phyloP scores from a whole-genome alignment of 1,140 invertebrate species.

The Pseudobourletiella spinata region DNA sequence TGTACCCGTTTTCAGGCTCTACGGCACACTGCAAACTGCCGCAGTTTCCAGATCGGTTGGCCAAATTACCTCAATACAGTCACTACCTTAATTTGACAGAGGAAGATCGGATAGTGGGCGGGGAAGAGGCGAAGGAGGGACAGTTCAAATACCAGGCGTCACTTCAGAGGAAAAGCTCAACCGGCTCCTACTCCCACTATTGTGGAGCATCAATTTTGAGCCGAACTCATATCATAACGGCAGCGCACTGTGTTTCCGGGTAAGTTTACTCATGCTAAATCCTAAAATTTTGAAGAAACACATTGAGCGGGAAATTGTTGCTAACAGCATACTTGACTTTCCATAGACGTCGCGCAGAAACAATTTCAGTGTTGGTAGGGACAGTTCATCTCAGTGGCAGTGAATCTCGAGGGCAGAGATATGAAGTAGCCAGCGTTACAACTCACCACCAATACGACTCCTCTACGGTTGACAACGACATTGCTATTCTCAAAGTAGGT shows the following conservation, averaged over 20 bases:
- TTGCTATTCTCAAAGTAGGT: conserved; percentile 9
- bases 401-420: background rate
- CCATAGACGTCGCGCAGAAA: background rate
- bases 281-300: background rate
- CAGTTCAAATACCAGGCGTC: conserved; percentile 20
- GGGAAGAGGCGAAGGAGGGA: background rate
- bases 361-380: background rate
- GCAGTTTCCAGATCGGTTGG: background rate
- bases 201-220: conserved; percentile 16
- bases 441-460: conserved; percentile 11
- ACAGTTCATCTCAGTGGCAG: background rate
- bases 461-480: conserved; percentile 13
- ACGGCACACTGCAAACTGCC: background rate
- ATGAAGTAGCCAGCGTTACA: background rate
- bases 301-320: background rate
- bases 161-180: conserved; percentile 5
- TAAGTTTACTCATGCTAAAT: too few species aligned
- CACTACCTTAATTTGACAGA: background rate
- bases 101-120: conserved; percentile 18
- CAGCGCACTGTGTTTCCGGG: conserved; percentile 13
- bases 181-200: conserved; percentile 7
- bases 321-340: background rate
- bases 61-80: background rate
- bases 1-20: too few species aligned
- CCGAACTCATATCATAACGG: background rate